phyloP scores from a whole-genome alignment of 2,888 invertebrate species.

The Crepidodera aurea region DNA sequence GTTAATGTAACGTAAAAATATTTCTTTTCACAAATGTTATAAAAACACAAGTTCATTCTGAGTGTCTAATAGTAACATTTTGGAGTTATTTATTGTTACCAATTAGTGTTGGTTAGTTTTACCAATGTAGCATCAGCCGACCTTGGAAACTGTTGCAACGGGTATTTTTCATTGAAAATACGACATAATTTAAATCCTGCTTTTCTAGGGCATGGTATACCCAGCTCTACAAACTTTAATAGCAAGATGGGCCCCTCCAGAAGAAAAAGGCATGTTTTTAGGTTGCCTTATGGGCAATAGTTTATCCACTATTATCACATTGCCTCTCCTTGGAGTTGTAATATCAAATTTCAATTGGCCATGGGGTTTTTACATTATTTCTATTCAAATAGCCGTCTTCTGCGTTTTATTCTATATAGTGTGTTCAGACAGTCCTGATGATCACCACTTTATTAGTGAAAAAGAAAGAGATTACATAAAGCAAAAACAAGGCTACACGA shows the following conservation, averaged over 20 bases:
- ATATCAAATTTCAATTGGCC: slow-evolving; percentile 72
- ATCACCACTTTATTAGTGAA: slow-evolving; percentile 64
- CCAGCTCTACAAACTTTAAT: slow-evolving; percentile 71
- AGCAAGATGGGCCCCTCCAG: slow-evolving; percentile 76
- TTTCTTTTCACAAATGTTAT: too few relatives aligned
- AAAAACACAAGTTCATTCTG: too few relatives aligned
- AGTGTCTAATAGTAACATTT: too few relatives aligned
- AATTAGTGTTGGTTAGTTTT: too few relatives aligned
- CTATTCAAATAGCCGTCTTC: slow-evolving; percentile 56
- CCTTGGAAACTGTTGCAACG: too few relatives aligned
- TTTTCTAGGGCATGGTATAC: slow-evolving; percentile 67
- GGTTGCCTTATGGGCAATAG: slow-evolving; percentile 77
- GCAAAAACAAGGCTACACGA: slow-evolving; percentile 43
- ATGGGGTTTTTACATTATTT: slow-evolving; percentile 58
- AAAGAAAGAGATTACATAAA: slow-evolving; percentile 70
- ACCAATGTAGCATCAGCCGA: too few relatives aligned
- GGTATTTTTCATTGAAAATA: too few relatives aligned
- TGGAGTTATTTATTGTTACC: too few relatives aligned
- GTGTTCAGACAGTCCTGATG: slow-evolving; percentile 64
- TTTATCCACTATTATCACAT: slow-evolving; percentile 74
- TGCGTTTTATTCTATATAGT: slow-evolving; percentile 62
- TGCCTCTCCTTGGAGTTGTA: slow-evolving; percentile 71
- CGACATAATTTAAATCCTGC: too few relatives aligned
- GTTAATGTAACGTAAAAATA: too few relatives aligned
- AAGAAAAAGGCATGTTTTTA: slow-evolving; percentile 75